A percentile compares a stretch with the other conserved stretches of the same genome.
Conservation (phyloP, 2,888 invertebrate genomes). For the Polydrusus pterygomalis region DNA sequence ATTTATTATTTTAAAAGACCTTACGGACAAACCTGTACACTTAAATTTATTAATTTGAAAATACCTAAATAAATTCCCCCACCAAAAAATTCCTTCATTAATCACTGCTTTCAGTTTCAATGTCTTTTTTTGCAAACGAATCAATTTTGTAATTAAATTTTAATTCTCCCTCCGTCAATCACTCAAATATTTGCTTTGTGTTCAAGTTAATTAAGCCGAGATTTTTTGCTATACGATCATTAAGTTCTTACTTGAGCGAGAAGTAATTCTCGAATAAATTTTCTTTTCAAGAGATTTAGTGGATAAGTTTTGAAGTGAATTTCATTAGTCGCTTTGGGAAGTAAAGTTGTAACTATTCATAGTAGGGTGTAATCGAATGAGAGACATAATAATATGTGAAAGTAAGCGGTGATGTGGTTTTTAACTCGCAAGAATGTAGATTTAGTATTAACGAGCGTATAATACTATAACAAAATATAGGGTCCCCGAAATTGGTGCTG, state of each 20-base stretch:
- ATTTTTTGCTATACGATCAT: not conserved
- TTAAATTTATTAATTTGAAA: too few relatives aligned
- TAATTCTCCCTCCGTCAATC: constrained; percentile 16
- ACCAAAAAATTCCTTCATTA: not conserved
- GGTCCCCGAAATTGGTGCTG: too few relatives aligned
- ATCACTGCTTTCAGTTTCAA: constrained; percentile 1
- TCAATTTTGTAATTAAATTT: constrained; percentile 5
- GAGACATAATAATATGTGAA: too few relatives aligned
- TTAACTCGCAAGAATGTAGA: too few relatives aligned
- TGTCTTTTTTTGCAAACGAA: not conserved
- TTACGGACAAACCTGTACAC: too few relatives aligned
- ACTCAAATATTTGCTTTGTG: not conserved
- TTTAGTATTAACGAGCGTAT: too few relatives aligned
- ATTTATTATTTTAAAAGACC: too few relatives aligned
- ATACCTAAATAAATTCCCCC: too few relatives aligned
- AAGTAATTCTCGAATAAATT: not conserved
- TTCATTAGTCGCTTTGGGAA: not conserved
- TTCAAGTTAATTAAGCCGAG: constrained; percentile 2
- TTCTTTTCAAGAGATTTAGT: not conserved
- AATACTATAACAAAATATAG: too few relatives aligned
- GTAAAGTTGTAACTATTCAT: not conserved
- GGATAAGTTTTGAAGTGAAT: not conserved
- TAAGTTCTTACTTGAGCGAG: not conserved
- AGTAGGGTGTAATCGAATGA: too few relatives aligned
- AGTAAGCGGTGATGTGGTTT: too few relatives aligned